Evolutionary conservation across 2,797 vertebrate species (phyloP).

Genomic region (Gymnocypris eckloni): DNA sequence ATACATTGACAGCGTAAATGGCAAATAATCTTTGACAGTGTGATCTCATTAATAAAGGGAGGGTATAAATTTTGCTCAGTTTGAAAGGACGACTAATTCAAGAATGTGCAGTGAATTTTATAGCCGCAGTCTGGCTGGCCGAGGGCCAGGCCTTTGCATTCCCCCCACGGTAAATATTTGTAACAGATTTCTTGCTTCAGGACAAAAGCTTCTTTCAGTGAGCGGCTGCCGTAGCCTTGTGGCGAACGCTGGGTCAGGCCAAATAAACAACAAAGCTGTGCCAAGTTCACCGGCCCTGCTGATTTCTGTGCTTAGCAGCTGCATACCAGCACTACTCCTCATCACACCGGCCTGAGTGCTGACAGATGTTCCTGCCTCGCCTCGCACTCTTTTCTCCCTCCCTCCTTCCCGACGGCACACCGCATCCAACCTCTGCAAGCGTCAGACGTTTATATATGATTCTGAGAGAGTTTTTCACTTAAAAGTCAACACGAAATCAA

Average conservation of each 20-base stretch:
- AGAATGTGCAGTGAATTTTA: conserved; percentile 95
- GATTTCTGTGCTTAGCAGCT: conserved; percentile 82
- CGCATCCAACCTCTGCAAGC: conserved; percentile 60
- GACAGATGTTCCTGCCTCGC: conserved; percentile 89
- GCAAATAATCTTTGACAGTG: conserved; percentile 92
- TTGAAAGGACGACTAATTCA: conserved; percentile 88
- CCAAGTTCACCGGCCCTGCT: conserved; percentile 89
- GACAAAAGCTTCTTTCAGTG: conserved; percentile 97
- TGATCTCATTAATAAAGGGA: conserved; percentile 92
- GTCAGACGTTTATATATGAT: conserved; percentile 14
- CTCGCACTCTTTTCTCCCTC: conserved; percentile 15
- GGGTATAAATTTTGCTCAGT: conserved; percentile 87
- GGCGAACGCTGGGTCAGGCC: conserved; percentile 91
- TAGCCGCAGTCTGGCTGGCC: conserved; percentile 90
- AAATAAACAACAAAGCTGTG: conserved; percentile 93
- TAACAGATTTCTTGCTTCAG: conserved; percentile 93
- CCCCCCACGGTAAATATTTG: conserved; percentile 96
- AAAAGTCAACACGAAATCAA: not conserved
- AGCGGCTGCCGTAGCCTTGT: conserved; percentile 83
- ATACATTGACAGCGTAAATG: conserved; percentile 87
- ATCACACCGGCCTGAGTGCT: conserved; percentile 89
- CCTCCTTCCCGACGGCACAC: conserved; percentile 17
- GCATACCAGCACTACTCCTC: conserved; percentile 85
- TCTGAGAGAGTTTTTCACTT: conserved; percentile 11
- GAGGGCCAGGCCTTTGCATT: conserved; percentile 85